Percentiles rank a stretch among this genome's conserved stretches.
These are phyloP conservation scores for Metellina segmentata DNA, from an alignment of 2,888 invertebrate species.

Conservation along the genomic window DNA sequence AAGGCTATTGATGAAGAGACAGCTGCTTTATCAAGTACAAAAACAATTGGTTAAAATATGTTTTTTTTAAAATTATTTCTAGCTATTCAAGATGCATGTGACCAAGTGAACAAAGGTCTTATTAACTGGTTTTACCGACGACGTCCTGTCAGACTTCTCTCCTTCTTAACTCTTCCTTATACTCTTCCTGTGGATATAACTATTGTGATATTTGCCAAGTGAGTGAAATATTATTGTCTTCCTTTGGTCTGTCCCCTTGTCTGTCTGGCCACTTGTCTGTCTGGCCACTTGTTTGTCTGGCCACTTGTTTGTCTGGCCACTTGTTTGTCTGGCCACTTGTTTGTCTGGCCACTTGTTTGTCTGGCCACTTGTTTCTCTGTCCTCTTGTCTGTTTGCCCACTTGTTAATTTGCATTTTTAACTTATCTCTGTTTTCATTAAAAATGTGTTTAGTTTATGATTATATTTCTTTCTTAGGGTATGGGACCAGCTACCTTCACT, in stretches of 20 bases:
- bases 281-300: too few species aligned
- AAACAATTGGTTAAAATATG: too few species aligned
- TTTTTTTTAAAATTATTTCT: conserved; percentile 75
- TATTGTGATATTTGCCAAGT: conserved; percentile 83
- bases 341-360: neutral
- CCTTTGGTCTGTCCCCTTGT: neutral
- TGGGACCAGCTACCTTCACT: conserved; percentile 71
- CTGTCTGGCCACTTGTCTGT: too few species aligned
- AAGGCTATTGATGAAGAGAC: neutral
- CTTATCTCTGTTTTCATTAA: neutral
- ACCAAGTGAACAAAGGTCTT: conserved; percentile 93
- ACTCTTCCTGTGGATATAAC: conserved; percentile 93
- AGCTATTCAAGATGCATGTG: conserved; percentile 95
- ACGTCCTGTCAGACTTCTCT: conserved; percentile 89
- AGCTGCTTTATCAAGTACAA: neutral
- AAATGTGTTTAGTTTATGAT: neutral
- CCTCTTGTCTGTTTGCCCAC: neutral
- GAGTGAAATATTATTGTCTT: conserved; percentile 79
- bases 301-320: too few species aligned
- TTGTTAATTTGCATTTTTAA: neutral
- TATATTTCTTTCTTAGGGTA: conserved; percentile 44
- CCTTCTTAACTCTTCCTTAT: conserved; percentile 91
- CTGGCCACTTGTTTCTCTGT: neutral
- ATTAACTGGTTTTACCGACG: conserved; percentile 94
- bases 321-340: too few species aligned